Base-by-base conservation (phyloP, 2,888 invertebrate genomes). In the Tenthredo mesomela region DNA sequence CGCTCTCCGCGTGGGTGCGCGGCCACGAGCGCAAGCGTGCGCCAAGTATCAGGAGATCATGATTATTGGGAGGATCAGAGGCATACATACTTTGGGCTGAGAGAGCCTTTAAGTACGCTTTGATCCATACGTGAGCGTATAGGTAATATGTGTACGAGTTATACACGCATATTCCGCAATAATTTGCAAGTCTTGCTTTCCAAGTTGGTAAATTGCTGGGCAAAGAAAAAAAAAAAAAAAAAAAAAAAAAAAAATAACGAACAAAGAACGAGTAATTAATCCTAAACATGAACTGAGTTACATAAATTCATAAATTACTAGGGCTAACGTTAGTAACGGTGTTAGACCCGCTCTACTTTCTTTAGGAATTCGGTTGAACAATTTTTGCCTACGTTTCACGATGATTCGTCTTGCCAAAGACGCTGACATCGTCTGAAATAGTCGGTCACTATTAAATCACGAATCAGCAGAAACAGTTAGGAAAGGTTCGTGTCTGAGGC, bases 41-140 rank as follows among this genome's bases (percentile, higher is more conserved):
- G 88, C 88, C 88, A 85, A 88, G 88, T 88, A 88, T 88, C 88
- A 88, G 88, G 88, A 86, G 80, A 87, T 85, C 88, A 88, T 88
- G 47, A 84, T 78, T 18, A n/a, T 58, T 15, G 9, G 54, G 84
- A 84, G 71, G 54, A 75, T 84, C 61, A 73, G 29, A 7, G 61
- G 54, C 29, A n/a, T 37, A 5, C 9, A 61, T 21, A 37, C 61
- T 80, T 80, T 37, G 21, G 61, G 37, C 5, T 50, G 15, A 47
- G 18, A 29, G 15, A 33, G 73, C 25, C 50, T 18, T 50, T 29
- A 29, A 61, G 33, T 80, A 61, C 58, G 40, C 33, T 61, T n/a
- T 61, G 12, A 40, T 80, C 40, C 58, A 37, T 40, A 40, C n/a
- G 29, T 47, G 9, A 29, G 50, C 6, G 29, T 75, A 50, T 75